Evolutionary conservation across 2,888 invertebrate species (phyloP).

Genomic region (Euclidia mi): DNA sequence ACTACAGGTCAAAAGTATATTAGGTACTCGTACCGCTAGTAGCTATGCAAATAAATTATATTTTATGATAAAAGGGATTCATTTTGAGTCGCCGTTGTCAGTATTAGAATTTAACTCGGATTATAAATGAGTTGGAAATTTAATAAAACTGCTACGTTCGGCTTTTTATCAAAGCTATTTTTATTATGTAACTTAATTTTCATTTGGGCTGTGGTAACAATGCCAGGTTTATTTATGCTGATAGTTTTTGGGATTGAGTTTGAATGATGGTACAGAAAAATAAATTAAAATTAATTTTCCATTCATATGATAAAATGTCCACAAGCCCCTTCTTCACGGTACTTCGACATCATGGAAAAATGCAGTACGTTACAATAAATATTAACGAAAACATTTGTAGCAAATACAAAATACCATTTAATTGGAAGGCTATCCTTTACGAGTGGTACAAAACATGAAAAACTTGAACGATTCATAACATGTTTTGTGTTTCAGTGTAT

Average conservation of each 20-base stretch:
- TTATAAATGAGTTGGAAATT: conserved; percentile 5
- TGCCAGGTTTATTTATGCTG: too few species aligned
- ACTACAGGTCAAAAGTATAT: conserved; percentile 50
- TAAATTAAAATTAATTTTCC: too few species aligned
- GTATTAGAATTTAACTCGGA: conserved; percentile 15
- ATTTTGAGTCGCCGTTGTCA: conserved; percentile 17
- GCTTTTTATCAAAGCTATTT: too few species aligned
- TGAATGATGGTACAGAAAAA: too few species aligned
- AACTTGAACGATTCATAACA: conserved; percentile 8
- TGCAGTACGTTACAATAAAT: not conserved
- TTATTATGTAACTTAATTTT: too few species aligned
- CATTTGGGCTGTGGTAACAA: too few species aligned
- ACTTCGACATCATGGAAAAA: too few species aligned
- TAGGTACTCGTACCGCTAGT: conserved; percentile 26
- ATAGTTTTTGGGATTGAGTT: too few species aligned
- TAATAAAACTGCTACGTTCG: not conserved
- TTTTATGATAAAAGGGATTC: conserved; percentile 26
- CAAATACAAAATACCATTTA: conserved; percentile 12
- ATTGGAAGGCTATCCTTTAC: conserved; percentile 7
- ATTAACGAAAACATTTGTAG: not conserved
- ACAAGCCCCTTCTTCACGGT: too few species aligned
- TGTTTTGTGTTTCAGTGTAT: conserved; percentile 1
- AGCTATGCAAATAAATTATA: conserved; percentile 38
- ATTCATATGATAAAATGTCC: too few species aligned
- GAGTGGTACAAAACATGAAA: conserved; percentile 9